Evolutionary conservation across 2,797 vertebrate genomes (phyloP).

Genomic region (Etheostoma perlongum): DNA sequence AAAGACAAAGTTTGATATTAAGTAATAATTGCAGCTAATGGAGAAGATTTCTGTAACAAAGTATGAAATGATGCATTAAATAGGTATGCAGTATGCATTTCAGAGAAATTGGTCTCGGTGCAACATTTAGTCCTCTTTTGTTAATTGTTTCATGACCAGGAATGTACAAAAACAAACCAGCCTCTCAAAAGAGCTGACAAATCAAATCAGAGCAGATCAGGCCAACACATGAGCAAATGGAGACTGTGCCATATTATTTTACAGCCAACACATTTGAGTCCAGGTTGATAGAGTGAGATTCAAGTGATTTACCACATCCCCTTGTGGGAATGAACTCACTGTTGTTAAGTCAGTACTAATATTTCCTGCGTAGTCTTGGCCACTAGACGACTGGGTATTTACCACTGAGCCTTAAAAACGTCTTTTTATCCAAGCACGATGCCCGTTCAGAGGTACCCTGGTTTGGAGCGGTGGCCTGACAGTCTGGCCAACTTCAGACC

Average conservation of each 20-base stretch:
- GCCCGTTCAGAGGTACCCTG: neutral
- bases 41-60: neutral
- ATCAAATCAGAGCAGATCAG: constrained; percentile 21
- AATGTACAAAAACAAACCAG: neutral
- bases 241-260: constrained; percentile 51
- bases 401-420: neutral
- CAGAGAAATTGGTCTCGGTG: neutral
- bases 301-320: constrained; percentile 32
- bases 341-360: constrained; percentile 7
- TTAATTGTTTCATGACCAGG: neutral
- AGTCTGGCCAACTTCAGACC: constrained; percentile 17
- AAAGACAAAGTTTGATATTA: too few relatives aligned
- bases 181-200: constrained; percentile 48
- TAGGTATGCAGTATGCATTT: neutral
- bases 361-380: constrained; percentile 6
- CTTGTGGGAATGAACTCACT: constrained; percentile 23
- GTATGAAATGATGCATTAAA: neutral
- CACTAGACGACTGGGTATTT: constrained; percentile 10
- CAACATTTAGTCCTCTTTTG: neutral
- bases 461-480: neutral
- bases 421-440: constrained; percentile 21
- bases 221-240: constrained; percentile 62
- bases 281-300: constrained; percentile 20
- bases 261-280: constrained; percentile 22
- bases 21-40: too few relatives aligned